Percentiles rank a stretch among this genome's conserved stretches.
phyloP scores from a whole-genome alignment of 2,113 vertebrate genomes.

The Channa maculata region DNA sequence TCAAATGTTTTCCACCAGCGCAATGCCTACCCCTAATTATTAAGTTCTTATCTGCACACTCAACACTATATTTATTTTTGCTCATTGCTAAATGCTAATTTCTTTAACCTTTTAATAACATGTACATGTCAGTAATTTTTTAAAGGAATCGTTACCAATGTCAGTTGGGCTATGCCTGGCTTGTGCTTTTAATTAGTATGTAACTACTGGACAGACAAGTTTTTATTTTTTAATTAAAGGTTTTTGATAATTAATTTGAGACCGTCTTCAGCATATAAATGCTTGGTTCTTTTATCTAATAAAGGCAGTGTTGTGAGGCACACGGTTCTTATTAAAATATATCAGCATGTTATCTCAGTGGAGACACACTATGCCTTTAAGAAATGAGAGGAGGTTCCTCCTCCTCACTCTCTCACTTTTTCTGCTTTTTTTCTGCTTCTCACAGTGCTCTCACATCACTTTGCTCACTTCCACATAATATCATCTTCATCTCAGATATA shows the following conservation, averaged over 20 bases:
- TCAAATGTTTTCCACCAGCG: conserved; percentile 79
- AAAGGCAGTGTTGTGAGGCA: conserved; percentile 48
- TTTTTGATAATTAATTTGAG: conserved; percentile 73
- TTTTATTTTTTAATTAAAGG: conserved; percentile 51
- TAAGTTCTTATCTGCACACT: conserved; percentile 71
- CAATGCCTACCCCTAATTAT: conserved; percentile 76
- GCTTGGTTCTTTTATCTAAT: conserved; percentile 59
- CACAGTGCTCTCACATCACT: conserved; percentile 85
- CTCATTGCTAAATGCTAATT: conserved; percentile 74
- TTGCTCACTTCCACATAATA: conserved; percentile 95
- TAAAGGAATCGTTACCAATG: conserved; percentile 61
- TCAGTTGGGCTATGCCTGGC: conserved; percentile 48
- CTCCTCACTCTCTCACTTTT: conserved; percentile 78
- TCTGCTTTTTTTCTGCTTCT: conserved; percentile 72
- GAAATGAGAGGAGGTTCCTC: conserved; percentile 84
- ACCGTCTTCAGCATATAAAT: conserved; percentile 63
- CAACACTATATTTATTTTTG: conserved; percentile 76
- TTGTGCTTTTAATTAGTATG: conserved; percentile 73
- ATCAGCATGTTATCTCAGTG: conserved; percentile 51
- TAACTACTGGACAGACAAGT: conserved; percentile 51
- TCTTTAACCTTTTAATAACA: conserved; percentile 73
- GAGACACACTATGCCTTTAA: conserved; percentile 70
- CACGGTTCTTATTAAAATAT: conserved; percentile 52
- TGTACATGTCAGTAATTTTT: conserved; percentile 62
- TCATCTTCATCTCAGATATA: conserved; percentile 99